phyloP scores from a whole-genome alignment of 2,888 invertebrate species.

The Agrochola macilenta region DNA sequence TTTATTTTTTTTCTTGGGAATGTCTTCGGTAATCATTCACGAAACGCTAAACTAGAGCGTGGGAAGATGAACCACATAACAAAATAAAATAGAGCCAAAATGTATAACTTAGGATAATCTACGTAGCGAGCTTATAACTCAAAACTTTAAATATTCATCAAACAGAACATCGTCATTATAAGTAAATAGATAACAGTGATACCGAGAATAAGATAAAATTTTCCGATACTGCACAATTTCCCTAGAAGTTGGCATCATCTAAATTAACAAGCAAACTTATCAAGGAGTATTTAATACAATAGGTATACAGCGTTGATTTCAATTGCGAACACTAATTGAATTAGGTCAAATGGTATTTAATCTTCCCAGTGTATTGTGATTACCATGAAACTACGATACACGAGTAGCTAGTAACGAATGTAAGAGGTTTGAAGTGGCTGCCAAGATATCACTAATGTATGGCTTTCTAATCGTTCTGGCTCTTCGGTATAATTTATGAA shows the following conservation, averaged over 20 bases:
- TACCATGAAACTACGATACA: constrained; percentile 40
- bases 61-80: neutral
- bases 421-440: constrained; percentile 61
- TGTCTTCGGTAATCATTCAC: neutral
- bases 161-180: neutral
- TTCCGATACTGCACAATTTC: neutral
- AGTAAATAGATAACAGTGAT: neutral
- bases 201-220: neutral
- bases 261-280: constrained; percentile 24
- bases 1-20: neutral
- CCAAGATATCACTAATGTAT: constrained; percentile 57
- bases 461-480: constrained; percentile 57
- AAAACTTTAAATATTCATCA: neutral
- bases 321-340: constrained; percentile 48
- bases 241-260: neutral
- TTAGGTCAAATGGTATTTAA: constrained; percentile 50
- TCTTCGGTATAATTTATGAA: constrained; percentile 49
- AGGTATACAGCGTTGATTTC: constrained; percentile 24
- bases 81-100: neutral
- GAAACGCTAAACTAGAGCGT: neutral
- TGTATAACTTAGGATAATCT: neutral
- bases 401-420: constrained; percentile 27
- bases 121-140: neutral
- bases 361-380: constrained; percentile 44
- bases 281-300: constrained; percentile 32